Evolutionary conservation across 2,888 invertebrate species (phyloP), one percentile per base, ranked within the genome.

Genomic region (Himalopsyche kuldschensis): DNA sequence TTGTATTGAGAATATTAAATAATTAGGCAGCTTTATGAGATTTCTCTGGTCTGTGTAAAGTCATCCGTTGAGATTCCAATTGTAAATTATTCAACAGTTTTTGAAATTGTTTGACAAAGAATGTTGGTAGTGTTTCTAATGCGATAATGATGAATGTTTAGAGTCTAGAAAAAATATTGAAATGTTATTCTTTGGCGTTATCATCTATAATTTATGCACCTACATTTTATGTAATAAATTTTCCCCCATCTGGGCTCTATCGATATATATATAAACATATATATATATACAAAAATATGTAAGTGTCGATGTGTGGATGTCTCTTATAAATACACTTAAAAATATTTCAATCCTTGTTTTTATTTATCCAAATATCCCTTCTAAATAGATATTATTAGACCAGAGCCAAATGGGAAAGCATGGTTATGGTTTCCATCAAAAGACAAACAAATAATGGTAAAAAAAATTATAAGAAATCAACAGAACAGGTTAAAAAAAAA

Each of bases 291-390:
- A 15, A 55, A 55, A 55, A 55, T 55, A 83, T 85, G 82, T 86
- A 86, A 86, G 85, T 86, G 84, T 86, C 85, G 84, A 85, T 86
- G 86, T 86, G 86, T 86, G 86, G 85, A 86, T 86, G 86, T 86
- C 86, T 85, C 82, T 83, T 84, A 84, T 84, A 86, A 84, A 82
- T 86, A 84, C 80, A 84, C 46, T 84, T 79, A 31, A 80, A 83
- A 84, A 84, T 82, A 78, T 35, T 27, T 82, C 41, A 31, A 17
- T 75, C 24, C 24, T 81, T 81, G 20, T 81, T 82, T 83, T 55
- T 55, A 41, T 81, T 79, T 75, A 69, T 75, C 24, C 80, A 27
- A 55, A 11, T 41, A 10, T 41, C 35, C 35, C 11, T 8, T 41
- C 6, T 32, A 32, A 32, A 32, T n/a, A 32, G 6, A 5, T 32